phyloP scores from a whole-genome alignment of 2,113 vertebrate genomes.

The Nematolebias whitei region DNA sequence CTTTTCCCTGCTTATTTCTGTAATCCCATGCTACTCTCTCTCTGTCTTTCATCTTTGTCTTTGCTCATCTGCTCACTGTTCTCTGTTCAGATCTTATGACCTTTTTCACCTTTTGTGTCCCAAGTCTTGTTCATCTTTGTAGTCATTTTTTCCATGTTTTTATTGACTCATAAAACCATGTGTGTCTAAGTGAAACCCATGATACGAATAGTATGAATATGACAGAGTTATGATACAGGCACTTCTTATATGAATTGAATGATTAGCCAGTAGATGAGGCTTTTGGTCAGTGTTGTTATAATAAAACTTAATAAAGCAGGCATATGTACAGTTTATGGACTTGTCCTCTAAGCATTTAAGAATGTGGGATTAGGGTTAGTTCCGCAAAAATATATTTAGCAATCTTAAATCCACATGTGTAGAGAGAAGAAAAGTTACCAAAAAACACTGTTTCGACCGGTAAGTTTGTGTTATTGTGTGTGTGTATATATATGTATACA shows the following conservation, averaged over 20 bases:
- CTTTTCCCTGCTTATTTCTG: neutral
- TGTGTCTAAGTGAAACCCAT: conserved; percentile 18
- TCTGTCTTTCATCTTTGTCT: neutral
- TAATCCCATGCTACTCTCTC: neutral
- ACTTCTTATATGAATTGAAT: conserved; percentile 44
- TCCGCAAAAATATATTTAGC: conserved; percentile 55
- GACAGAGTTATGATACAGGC: conserved; percentile 15
- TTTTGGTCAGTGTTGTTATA: conserved; percentile 31
- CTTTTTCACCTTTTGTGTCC: neutral
- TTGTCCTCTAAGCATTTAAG: conserved; percentile 53
- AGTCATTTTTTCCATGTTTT: conserved; percentile 25
- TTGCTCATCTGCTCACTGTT: neutral
- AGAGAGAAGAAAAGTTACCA: neutral
- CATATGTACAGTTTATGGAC: conserved; percentile 47
- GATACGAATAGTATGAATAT: neutral
- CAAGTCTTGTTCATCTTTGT: neutral
- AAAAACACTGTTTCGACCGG: too few species aligned
- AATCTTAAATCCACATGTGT: conserved; percentile 47
- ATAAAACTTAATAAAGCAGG: conserved; percentile 24
- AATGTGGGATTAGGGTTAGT: conserved; percentile 48
- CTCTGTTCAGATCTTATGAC: neutral
- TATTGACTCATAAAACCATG: conserved; percentile 43
- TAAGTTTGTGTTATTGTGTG: too few species aligned
- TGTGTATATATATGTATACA: too few species aligned
- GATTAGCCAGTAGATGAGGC: conserved; percentile 35